Base-by-base conservation (phyloP, 2,113 vertebrate species). In the Tympanuchus pallidicinctus region DNA sequence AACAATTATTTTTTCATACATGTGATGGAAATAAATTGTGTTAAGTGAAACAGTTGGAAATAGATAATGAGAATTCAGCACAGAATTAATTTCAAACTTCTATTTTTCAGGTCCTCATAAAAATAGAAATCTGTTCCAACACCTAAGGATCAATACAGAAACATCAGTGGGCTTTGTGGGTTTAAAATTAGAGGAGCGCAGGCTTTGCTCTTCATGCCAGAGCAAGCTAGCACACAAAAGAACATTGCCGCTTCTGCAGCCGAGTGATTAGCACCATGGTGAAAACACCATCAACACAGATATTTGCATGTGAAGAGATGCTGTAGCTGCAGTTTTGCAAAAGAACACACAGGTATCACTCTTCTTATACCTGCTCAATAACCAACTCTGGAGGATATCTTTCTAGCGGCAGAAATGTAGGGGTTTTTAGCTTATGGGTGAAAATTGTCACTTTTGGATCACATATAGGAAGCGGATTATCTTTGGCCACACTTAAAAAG, bases 1-100 rank as follows among this genome's bases (percentile, higher is more conserved):
- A 56, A 28, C 5, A 78, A 13, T 24, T 42, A 16, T 84, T 61
- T 78, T 76, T 74, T 57, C 11, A 45, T 60, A 54, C 1, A 15
- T 1, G 7, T 34, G 27, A 76, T 66, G 3, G 48, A 84, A 90
- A 87, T 50, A 82, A 61, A 38, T 59, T 28, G 8, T 45, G 24
- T 61, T 82, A 86, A 96, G 65, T 59, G 15, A 47, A 95, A 73
- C 11, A 84, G 91, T 12, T 45, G 36, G 19, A 90, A 84, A 93
- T 54, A 75, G 17, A 38, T 63, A 92, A 75, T 34, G 5, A 89
- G 32, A 82, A 89, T 73, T 89, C 24, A 59, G 5, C 24, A n/a
- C 40, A 22, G n/a, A 79, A 82, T 6, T n/a, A 40, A 82, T 69
- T 87, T 89, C n/a, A 22, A 86, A 52, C 10, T 65, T 86, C 69